Base-by-base conservation (phyloP, 2,888 invertebrate genomes). In the Acronicta aceris region DNA sequence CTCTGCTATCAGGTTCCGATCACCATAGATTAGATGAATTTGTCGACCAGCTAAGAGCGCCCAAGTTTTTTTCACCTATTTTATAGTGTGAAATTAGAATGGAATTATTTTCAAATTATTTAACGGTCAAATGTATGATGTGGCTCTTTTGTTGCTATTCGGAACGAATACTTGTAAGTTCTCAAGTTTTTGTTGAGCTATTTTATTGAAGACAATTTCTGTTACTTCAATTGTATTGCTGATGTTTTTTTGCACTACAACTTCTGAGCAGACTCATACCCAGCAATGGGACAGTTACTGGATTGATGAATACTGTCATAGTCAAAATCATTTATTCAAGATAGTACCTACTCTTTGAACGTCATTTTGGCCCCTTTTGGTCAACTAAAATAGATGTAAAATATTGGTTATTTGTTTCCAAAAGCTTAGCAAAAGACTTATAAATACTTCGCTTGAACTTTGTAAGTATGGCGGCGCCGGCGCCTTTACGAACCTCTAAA, bases 71-170 rank as follows among this genome's bases (percentile, higher is more conserved):
- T 68, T 57, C 47, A 65, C 36, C 52, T 61, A 51, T 49, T 40
- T 49, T 55, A 53, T 40, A 63, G 64, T 69, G 75, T 75, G 71
- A 74, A 75, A 78, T 75, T 59, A 67, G 62, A 78, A 74, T 65
- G 62, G 59, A 74, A 71, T 63, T 71, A 41, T 47, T 65, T 78
- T 60, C 45, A 61, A 61, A 69, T 57, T 56, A 48, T 54, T 54
- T 40, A 54, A 38, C 27, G 50, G 33, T 40, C 6, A 74, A 33
- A 52, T 16, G 15, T 9, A 15, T 2, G 27, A 12, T 27, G 15
- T 47, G 16, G 25, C 25, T 0, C 16, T 50, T 45, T 67, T 45
- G 52, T 56, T 55, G 10, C 42, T 8, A 21, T 42, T 56, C 43
- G 55, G 48, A 66, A 53, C 33, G 59, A 59, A 46, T 25, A 21